Evolutionary conservation across 1,140 invertebrate species (phyloP).

Genomic region (Phenacoccus solenopsis): DNA sequence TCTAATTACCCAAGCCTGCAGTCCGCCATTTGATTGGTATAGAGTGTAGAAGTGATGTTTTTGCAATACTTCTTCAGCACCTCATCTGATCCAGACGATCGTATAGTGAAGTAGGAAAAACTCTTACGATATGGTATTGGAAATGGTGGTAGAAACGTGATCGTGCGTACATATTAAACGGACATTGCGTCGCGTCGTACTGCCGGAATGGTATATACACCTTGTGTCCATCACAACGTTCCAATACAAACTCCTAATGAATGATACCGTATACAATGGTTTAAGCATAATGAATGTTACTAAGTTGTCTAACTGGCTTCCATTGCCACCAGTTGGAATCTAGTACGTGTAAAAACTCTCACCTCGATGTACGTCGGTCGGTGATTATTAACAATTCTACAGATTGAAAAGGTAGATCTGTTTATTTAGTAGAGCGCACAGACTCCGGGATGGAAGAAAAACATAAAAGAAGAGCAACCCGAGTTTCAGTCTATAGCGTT

Average conservation of each 20-base stretch:
- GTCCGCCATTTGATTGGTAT: too few species aligned
- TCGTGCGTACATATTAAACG: too few species aligned
- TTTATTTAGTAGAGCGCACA: conserved; percentile 12
- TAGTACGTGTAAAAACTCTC: conserved; percentile 15
- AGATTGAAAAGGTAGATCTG: conserved; percentile 15
- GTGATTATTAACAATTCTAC: conserved; percentile 12
- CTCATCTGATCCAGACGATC: too few species aligned
- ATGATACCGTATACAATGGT: conserved; percentile 12
- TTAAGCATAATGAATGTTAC: conserved; percentile 12
- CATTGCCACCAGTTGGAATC: conserved; percentile 6
- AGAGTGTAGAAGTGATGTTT: too few species aligned
- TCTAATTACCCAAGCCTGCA: too few species aligned
- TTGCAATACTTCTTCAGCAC: too few species aligned
- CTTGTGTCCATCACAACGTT: conserved; percentile 1
- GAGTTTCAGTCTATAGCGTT: conserved; percentile 12
- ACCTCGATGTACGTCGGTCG: conserved; percentile 9
- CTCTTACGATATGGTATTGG: too few species aligned
- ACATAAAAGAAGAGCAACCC: conserved; percentile 11
- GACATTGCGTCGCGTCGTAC: too few species aligned
- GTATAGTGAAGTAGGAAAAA: too few species aligned
- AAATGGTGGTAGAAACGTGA: too few species aligned
- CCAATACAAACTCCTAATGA: conserved; percentile 15
- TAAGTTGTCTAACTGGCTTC: conserved; percentile 16
- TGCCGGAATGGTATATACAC: too few species aligned
- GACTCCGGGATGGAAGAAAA: conserved; percentile 5